These are phyloP conservation scores for Plodia interpunctella DNA, from an alignment of 1,140 invertebrate species.

Conservation along the genomic window DNA sequence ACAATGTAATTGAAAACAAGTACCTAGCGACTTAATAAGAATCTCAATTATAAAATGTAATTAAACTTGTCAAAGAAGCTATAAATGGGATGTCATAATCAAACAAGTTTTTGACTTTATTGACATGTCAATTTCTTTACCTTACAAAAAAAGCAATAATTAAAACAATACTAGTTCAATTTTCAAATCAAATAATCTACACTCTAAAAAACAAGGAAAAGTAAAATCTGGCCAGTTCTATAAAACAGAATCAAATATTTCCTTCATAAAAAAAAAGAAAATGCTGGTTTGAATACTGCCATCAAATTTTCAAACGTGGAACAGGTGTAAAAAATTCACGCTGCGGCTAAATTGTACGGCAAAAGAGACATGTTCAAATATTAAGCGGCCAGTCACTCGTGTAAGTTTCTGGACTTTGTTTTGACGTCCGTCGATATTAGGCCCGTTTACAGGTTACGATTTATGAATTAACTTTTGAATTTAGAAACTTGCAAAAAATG, in stretches of 20 bases:
- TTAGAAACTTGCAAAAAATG: too few species aligned
- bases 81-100: background rate
- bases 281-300: background rate
- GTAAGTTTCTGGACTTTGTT: constrained; percentile 15
- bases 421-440: constrained; percentile 18
- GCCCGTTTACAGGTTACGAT: constrained; percentile 16
- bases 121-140: background rate
- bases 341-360: constrained; percentile 24
- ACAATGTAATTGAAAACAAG: too few species aligned
- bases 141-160: background rate
- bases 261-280: too few species aligned
- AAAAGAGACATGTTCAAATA: constrained; percentile 13
- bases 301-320: constrained; percentile 24
- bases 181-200: background rate
- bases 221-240: background rate
- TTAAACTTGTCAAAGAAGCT: constrained; percentile 3
- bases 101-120: background rate
- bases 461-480: background rate
- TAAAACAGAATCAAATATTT: background rate
- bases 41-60: constrained; percentile 5
- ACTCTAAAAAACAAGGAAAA: background rate
- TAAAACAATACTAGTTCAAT: background rate
- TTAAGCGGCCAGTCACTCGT: constrained; percentile 10
- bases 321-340: constrained; percentile 28
- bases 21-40: background rate